A percentile compares a stretch with the other conserved stretches of the same genome.
These are phyloP conservation scores for Lasiurus cinereus DNA, from an alignment of 2,113 vertebrate species.

Conservation along the genomic window DNA sequence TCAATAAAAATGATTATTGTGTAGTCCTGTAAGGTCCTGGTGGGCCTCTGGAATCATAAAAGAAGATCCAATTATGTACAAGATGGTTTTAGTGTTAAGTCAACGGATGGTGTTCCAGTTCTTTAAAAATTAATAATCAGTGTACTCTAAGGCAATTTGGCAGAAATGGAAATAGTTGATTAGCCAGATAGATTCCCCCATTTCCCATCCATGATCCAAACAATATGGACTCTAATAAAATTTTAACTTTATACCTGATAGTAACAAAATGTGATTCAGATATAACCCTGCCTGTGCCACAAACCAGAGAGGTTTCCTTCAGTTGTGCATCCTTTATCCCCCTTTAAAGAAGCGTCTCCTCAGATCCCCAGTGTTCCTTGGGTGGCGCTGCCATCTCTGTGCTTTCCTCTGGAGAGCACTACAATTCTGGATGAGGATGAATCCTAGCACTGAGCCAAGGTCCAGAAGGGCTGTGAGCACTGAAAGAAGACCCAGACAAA, in stretches of 20 bases:
- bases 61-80: background rate
- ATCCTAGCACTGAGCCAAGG: background rate
- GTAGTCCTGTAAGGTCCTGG: background rate
- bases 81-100: background rate
- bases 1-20: background rate
- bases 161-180: background rate
- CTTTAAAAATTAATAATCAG: conserved; percentile 20
- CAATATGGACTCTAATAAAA: background rate
- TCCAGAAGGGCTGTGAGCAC: background rate
- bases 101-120: background rate
- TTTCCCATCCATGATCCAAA: background rate
- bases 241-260: conserved; percentile 28
- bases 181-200: background rate
- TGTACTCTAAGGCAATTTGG: background rate
- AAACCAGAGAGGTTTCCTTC: conserved; percentile 23
- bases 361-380: background rate
- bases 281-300: background rate
- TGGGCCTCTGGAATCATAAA: conserved; percentile 23
- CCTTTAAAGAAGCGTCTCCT: background rate
- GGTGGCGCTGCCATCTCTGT: background rate
- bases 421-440: background rate
- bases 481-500: background rate
- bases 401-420: background rate
- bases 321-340: background rate
- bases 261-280: background rate